Evolutionary conservation across 1,140 invertebrate genomes (phyloP).

Genomic region (Drosophila truncata): DNA sequence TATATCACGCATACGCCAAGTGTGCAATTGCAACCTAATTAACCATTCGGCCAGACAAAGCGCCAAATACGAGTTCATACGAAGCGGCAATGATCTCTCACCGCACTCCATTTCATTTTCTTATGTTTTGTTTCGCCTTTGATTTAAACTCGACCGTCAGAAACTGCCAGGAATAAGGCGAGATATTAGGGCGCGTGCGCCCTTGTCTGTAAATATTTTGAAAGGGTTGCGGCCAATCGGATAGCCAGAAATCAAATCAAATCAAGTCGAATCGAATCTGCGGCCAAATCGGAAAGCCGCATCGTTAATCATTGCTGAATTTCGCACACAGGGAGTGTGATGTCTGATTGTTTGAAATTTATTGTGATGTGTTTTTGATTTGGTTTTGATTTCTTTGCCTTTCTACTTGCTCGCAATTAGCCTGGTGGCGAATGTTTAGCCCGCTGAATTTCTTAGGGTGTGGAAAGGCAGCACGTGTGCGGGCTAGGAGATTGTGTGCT

Average conservation of each 20-base stretch:
- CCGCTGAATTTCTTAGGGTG: slow-evolving; percentile 6
- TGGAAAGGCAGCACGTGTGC: slow-evolving; percentile 9
- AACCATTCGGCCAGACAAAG: slow-evolving; percentile 46
- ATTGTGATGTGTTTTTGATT: slow-evolving; percentile 64
- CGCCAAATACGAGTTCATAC: background rate
- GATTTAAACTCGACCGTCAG: slow-evolving; percentile 24
- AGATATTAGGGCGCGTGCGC: slow-evolving; percentile 39
- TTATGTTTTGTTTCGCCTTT: slow-evolving; percentile 1
- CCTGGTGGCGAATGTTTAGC: background rate
- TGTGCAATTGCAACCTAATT: slow-evolving; percentile 57
- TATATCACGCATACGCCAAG: slow-evolving; percentile 72
- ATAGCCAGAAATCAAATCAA: slow-evolving; percentile 29
- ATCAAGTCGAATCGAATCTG: slow-evolving; percentile 4
- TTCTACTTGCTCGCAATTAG: slow-evolving; percentile 19
- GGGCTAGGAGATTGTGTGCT: background rate
- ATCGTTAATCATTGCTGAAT: slow-evolving; percentile 63
- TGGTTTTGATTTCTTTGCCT: slow-evolving; percentile 35
- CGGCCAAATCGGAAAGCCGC: slow-evolving; percentile 43
- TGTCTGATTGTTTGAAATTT: slow-evolving; percentile 54
- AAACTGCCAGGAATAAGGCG: slow-evolving; percentile 20
- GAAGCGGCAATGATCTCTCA: slow-evolving; percentile 4
- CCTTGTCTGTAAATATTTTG: slow-evolving; percentile 73
- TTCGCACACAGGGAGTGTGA: slow-evolving; percentile 45
- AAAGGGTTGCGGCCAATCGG: slow-evolving; percentile 52
- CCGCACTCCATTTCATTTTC: slow-evolving; percentile 7